Conservation (phyloP, 2,888 invertebrate species). For the Luperina testacea region DNA sequence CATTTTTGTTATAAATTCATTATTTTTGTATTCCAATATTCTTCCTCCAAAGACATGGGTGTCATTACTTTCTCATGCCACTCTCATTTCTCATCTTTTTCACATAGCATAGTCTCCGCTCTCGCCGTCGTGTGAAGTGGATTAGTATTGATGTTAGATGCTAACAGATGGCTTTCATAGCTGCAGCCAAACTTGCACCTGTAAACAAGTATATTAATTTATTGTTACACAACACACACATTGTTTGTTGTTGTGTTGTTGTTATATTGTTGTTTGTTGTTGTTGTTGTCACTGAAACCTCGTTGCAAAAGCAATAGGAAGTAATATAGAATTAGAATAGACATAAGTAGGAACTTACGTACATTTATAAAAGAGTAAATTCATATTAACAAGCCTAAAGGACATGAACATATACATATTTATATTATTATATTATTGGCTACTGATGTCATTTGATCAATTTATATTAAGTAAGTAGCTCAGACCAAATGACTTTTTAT, state of each 20-base stretch:
- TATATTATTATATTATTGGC: too few relatives aligned
- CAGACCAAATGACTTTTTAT: too few relatives aligned
- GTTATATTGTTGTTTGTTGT: too few relatives aligned
- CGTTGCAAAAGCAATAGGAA: not conserved
- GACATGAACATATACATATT: not conserved
- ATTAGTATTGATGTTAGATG: not conserved
- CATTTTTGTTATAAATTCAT: too few relatives aligned
- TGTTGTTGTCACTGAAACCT: not conserved
- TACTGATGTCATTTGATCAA: not conserved
- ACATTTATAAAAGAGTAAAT: not conserved
- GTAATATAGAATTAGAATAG: not conserved
- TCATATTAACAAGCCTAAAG: not conserved
- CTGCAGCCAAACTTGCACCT: not conserved
- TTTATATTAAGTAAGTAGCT: not conserved
- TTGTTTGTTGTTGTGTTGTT: too few relatives aligned
- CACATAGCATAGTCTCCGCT: not conserved
- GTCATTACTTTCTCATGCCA: not conserved
- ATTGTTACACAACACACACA: too few relatives aligned
- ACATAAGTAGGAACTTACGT: not conserved
- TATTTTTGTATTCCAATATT: too few relatives aligned
- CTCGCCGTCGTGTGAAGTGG: not conserved
- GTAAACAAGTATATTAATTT: not conserved
- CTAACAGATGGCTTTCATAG: not conserved
- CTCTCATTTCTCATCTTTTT: not conserved
- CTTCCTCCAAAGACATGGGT: too few relatives aligned